phyloP scores from a whole-genome alignment of 2,888 invertebrate species.

The Caenorhabditis drosophilae region DNA sequence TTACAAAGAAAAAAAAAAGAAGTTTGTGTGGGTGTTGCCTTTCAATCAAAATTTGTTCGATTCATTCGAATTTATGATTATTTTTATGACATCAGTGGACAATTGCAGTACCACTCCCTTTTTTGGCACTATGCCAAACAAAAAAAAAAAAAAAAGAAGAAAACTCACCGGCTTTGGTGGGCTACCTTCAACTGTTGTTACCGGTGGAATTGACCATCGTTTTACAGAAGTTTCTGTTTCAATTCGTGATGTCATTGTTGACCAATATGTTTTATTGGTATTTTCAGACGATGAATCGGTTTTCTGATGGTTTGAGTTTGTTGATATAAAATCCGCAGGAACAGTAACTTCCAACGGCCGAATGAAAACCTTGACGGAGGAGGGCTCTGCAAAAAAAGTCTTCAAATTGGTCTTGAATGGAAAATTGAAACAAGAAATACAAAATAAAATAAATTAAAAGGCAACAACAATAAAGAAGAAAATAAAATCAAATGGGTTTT shows the following conservation, averaged over 20 bases:
- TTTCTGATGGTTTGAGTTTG: not conserved
- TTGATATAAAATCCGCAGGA: slow-evolving; percentile 29
- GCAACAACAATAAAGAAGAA: too few species aligned
- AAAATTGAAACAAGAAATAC: too few species aligned
- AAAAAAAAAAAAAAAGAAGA: not conserved
- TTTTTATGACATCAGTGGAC: too few species aligned
- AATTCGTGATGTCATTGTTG: slow-evolving; percentile 55
- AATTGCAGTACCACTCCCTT: too few species aligned
- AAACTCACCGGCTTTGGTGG: slow-evolving; percentile 56
- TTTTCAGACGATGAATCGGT: not conserved
- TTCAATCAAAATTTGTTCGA: too few species aligned
- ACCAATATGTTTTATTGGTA: slow-evolving; percentile 33
- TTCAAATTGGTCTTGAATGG: too few species aligned
- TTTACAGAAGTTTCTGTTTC: slow-evolving; percentile 49
- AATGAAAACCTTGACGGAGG: slow-evolving; percentile 40
- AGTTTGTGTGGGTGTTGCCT: too few species aligned
- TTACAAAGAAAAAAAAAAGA: too few species aligned
- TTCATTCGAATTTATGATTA: too few species aligned
- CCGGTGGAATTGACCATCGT: slow-evolving; percentile 52
- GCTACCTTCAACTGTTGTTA: slow-evolving; percentile 47
- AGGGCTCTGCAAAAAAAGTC: slow-evolving; percentile 26
- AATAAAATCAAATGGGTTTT: too few species aligned
- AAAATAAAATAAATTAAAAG: too few species aligned
- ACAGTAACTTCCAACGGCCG: slow-evolving; percentile 50
- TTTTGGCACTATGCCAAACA: too few species aligned